Conservation (phyloP, 2,113 vertebrate species). For the Aspiorhynchus laticeps region DNA sequence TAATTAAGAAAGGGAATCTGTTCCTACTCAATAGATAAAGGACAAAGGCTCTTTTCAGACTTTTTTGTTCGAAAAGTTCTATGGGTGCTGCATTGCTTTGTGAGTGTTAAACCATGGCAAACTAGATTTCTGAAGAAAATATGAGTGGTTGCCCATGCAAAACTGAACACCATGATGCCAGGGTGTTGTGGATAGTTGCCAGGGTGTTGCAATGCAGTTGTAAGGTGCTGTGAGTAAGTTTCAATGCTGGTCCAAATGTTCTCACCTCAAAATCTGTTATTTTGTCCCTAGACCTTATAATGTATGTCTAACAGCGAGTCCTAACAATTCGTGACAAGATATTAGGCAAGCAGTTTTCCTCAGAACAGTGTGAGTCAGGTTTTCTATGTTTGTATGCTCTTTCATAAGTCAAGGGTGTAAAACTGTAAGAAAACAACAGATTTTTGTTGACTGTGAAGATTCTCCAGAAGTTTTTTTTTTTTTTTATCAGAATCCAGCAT, state of each 20-base stretch:
- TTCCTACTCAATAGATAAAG: background rate
- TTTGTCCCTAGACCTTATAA: background rate
- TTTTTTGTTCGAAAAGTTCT: background rate
- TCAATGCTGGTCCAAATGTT: background rate
- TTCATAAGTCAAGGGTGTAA: background rate
- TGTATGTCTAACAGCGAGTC: background rate
- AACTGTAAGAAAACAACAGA: background rate
- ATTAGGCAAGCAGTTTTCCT: background rate
- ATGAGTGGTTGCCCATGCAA: background rate
- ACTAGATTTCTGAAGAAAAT: background rate
- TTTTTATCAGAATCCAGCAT: background rate
- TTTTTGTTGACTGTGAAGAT: background rate
- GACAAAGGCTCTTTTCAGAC: slow-evolving; percentile 5
- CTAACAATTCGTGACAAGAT: background rate
- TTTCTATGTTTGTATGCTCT: background rate
- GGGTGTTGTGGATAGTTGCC: too few species aligned
- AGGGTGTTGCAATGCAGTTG: background rate
- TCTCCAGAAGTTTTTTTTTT: background rate
- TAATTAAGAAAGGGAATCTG: slow-evolving; percentile 7
- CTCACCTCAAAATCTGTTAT: background rate
- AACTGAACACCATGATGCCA: background rate
- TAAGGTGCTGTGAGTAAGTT: background rate
- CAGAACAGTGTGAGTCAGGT: background rate
- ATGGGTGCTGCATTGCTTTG: background rate
- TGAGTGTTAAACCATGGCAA: background rate